A percentile compares a stretch with the other conserved stretches of the same genome.
Evolutionary conservation across 2,888 invertebrate genomes (phyloP).

Genomic region (Tetragonula carbonaria): DNA sequence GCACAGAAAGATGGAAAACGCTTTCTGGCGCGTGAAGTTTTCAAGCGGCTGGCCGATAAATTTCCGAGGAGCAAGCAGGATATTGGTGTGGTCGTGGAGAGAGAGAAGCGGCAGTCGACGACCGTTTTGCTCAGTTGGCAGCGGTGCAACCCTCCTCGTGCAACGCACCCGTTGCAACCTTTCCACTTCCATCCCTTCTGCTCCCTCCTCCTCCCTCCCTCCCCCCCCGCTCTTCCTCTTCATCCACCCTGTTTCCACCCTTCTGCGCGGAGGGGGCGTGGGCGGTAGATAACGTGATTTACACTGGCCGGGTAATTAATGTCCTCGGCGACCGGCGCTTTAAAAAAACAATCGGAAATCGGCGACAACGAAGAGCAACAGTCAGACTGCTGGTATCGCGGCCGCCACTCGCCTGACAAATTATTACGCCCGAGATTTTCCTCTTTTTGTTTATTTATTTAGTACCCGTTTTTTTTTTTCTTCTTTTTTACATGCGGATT

Average conservation of each 20-base stretch:
- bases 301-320: constrained; percentile 80
- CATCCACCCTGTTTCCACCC: constrained; percentile 9
- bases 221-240: neutral
- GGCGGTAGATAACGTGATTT: constrained; percentile 81
- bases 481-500: neutral
- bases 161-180: constrained; percentile 49
- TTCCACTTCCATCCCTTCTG: neutral
- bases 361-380: constrained; percentile 77
- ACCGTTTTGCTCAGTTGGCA: constrained; percentile 73
- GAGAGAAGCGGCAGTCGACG: constrained; percentile 66
- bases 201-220: neutral
- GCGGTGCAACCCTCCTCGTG: constrained; percentile 66
- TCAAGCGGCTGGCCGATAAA: constrained; percentile 70
- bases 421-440: constrained; percentile 64
- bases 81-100: constrained; percentile 78
- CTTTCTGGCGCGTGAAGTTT: constrained; percentile 56
- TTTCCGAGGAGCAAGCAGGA: constrained; percentile 74
- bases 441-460: constrained; percentile 19
- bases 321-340: constrained; percentile 73
- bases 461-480: constrained; percentile 10
- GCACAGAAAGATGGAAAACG: constrained; percentile 21
- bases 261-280: constrained; percentile 56
- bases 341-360: constrained; percentile 81
- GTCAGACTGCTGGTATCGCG: constrained; percentile 70
- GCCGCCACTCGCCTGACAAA: constrained; percentile 71